Conservation (phyloP, 2,797 vertebrate species). For the Trachops cirrhosus region DNA sequence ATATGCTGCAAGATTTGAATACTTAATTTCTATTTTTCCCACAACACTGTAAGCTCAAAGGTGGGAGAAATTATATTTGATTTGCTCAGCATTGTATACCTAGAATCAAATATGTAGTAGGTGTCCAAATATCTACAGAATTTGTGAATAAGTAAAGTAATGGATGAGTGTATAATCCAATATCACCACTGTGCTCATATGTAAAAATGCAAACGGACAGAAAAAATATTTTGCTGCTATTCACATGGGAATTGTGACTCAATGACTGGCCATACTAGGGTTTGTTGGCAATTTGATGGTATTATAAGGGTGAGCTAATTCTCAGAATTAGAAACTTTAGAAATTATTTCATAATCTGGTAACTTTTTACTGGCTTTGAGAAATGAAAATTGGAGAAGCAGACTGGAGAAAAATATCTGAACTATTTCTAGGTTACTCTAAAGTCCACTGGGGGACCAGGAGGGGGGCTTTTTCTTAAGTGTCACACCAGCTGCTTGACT, state of each 20-base stretch:
- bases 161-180: too few species aligned
- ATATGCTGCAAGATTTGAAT: neutral
- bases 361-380: neutral
- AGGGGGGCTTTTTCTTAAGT: neutral
- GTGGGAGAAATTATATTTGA: neutral
- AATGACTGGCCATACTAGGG: neutral
- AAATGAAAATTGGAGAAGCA: neutral
- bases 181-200: fast-evolving
- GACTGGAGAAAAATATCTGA: neutral
- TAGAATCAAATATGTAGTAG: neutral
- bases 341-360: neutral
- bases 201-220: neutral
- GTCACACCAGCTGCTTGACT: neutral
- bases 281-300: neutral
- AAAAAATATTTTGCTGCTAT: neutral
- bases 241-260: neutral
- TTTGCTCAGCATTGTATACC: neutral
- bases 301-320: neutral
- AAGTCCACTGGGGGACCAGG: neutral
- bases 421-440: neutral
- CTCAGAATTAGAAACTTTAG: neutral
- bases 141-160: neutral
- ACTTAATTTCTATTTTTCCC: neutral
- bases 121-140: neutral
- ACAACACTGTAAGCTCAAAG: neutral